phyloP scores from a whole-genome alignment of 2,797 vertebrate genomes.

The Tolypeutes matacus region DNA sequence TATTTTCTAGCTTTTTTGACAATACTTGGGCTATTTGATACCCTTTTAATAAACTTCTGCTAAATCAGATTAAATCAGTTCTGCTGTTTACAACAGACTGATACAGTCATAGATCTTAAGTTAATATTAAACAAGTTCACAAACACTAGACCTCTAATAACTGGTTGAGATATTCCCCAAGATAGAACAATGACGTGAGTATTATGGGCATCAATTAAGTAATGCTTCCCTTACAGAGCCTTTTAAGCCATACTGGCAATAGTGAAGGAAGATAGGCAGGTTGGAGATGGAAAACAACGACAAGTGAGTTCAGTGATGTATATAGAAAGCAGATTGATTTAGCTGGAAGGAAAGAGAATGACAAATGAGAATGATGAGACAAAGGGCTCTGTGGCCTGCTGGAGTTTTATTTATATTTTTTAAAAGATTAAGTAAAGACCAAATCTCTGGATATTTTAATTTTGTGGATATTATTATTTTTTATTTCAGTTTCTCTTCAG shows the following conservation, averaged over 20 bases:
- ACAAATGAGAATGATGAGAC: neutral
- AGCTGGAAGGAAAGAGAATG: neutral
- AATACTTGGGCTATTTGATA: neutral
- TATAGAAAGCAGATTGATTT: neutral
- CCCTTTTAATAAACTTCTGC: neutral
- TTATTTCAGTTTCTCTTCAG: neutral
- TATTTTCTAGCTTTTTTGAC: neutral
- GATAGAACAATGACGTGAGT: neutral
- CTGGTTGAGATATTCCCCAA: neutral
- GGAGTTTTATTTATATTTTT: slow-evolving; percentile 33
- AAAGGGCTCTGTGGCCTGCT: neutral
- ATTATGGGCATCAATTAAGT: neutral
- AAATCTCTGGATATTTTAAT: neutral
- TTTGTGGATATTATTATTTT: neutral
- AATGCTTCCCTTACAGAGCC: neutral
- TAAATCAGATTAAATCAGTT: neutral
- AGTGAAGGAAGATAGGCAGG: neutral
- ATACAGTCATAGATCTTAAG: neutral
- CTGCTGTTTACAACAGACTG: neutral
- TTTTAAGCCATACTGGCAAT: neutral
- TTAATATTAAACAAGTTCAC: neutral
- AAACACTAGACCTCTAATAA: neutral
- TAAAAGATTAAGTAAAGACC: slow-evolving; percentile 28
- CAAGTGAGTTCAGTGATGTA: neutral
- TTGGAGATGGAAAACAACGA: neutral